Conservation (phyloP, 2,888 invertebrate species). For the Coenonympha arcania region DNA sequence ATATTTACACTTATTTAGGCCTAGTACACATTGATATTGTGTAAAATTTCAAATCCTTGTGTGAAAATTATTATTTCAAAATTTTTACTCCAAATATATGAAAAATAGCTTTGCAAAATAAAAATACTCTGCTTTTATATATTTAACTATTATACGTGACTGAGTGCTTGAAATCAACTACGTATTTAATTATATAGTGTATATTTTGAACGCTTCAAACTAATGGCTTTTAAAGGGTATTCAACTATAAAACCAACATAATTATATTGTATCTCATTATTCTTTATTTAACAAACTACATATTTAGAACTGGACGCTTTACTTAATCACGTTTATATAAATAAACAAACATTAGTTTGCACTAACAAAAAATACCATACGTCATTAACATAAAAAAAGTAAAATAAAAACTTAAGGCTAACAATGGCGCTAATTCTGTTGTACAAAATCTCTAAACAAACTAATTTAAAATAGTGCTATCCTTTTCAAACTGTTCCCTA, state of each 20-base stretch:
- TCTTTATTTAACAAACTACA: conserved; percentile 22
- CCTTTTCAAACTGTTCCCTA: too few relatives aligned
- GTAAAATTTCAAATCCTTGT: conserved; percentile 10
- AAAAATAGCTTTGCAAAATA: conserved; percentile 25
- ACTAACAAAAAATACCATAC: conserved; percentile 24
- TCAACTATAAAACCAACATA: conserved; percentile 16
- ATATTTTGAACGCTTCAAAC: background rate
- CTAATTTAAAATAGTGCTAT: too few relatives aligned
- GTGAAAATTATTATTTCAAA: conserved; percentile 21
- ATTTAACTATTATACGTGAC: background rate
- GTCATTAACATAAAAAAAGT: conserved; percentile 28
- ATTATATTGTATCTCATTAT: conserved; percentile 24
- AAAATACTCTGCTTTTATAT: conserved; percentile 10
- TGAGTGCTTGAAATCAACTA: background rate
- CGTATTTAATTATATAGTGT: background rate
- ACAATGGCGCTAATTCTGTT: too few relatives aligned
- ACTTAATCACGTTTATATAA: conserved; percentile 31
- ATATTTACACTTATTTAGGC: conserved; percentile 56
- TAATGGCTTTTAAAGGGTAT: conserved; percentile 8
- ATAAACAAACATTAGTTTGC: conserved; percentile 24
- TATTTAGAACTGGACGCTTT: conserved; percentile 32
- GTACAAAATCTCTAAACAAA: too few relatives aligned
- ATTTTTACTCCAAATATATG: conserved; percentile 20
- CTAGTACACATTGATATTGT: conserved; percentile 28
- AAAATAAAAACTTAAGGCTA: conserved; percentile 29